Evolutionary conservation across 2,888 invertebrate species (phyloP), one percentile per base, ranked within the genome.

Genomic region (Caenorhabditis uteleia): DNA sequence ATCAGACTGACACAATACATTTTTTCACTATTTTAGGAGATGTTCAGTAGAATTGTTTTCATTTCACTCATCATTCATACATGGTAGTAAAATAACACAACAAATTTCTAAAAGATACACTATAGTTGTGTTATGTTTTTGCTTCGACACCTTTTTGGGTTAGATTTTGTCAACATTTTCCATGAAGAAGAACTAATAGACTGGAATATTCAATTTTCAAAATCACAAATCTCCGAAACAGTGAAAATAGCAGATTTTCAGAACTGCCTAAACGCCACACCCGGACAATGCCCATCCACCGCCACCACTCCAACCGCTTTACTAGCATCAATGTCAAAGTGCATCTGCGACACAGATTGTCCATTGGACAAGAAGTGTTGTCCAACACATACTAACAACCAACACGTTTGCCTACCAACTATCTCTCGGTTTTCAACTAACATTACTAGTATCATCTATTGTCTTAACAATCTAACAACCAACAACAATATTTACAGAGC

Each of bases 291-390:
- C 27, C 64, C 64, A 6, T 20, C n/a, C n/a, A n/a, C n/a, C n/a
- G n/a, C n/a, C n/a, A n/a, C n/a, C n/a, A n/a, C n/a, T n/a, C n/a
- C n/a, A n/a, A n/a, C n/a, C n/a, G n/a, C 39, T 56, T 2, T 50
- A 42, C n/a, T n/a, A 36, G 8, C 47, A 49, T 20, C 27, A 40
- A 12, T 53, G 43, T 2, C 51, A 39, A 51, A 56, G 46, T 74
- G 71, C 46, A 20, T 46, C 2, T 74, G 74, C 39, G 74, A 74
- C 49, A 55, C 57, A 8, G 70, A 74, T 36, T 74, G 74, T 40
- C 50, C 51, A 20, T 31, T 8, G 0, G 50, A 45, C 14, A 31
- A 51, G n/a, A 71, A 72, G 46, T 74, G 74, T 47, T 74, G 74
- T 36, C 54, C 53, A 14, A 47, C 57, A 16, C 51, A 49, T 12